phyloP scores from a whole-genome alignment of 2,888 invertebrate species.

The Yponomeuta plumbellus region DNA sequence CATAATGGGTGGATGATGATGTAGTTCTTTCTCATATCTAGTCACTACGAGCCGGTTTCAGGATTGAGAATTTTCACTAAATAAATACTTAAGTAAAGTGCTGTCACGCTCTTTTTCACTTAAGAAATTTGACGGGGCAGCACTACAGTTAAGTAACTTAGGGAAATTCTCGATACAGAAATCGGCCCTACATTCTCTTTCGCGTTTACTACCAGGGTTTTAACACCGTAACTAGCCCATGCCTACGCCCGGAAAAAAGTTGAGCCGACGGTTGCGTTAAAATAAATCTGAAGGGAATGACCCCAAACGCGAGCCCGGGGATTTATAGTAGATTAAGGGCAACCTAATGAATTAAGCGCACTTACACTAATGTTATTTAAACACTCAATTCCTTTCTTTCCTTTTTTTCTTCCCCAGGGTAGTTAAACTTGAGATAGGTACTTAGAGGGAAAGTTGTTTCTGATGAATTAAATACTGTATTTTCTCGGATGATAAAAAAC shows the following conservation, averaged over 20 bases:
- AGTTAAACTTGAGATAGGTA: neutral
- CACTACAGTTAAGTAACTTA: too few relatives aligned
- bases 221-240: neutral
- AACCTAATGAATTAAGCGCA: constrained; percentile 56
- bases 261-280: constrained; percentile 25
- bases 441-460: neutral
- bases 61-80: too few relatives aligned
- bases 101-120: too few relatives aligned
- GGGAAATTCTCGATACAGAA: too few relatives aligned
- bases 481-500: too few relatives aligned
- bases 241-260: neutral
- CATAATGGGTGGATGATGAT: too few relatives aligned
- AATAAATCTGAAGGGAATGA: constrained; percentile 47
- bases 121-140: too few relatives aligned
- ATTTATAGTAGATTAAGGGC: constrained; percentile 51
- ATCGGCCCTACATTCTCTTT: too few relatives aligned
- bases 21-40: too few relatives aligned
- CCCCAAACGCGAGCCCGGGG: constrained; percentile 42
- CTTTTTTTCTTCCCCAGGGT: neutral
- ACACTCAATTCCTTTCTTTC: constrained; percentile 35
- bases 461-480: neutral
- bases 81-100: too few relatives aligned
- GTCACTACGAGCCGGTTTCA: too few relatives aligned
- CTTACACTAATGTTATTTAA: constrained; percentile 46
- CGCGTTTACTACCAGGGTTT: neutral